A percentile compares a stretch with the other conserved stretches of the same genome.
phyloP scores from a whole-genome alignment of 2,888 invertebrate genomes.

The Lasiommata megera region DNA sequence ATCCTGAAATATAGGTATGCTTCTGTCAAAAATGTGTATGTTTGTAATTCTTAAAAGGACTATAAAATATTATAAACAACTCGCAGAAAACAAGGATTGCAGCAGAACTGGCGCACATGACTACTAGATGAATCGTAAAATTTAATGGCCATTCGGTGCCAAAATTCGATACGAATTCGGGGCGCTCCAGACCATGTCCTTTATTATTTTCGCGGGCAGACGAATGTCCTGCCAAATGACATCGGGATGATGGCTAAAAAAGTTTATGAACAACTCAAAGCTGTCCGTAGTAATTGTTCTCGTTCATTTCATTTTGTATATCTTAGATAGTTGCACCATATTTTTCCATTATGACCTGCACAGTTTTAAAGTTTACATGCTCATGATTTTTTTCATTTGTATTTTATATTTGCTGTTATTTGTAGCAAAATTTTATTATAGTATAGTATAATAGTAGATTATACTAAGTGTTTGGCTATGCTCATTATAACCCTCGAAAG shows the following conservation, averaged over 20 bases:
- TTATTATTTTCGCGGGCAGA: conserved; percentile 15
- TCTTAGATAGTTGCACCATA: not conserved
- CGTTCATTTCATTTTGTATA: not conserved
- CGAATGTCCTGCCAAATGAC: conserved; percentile 12
- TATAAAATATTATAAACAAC: not conserved
- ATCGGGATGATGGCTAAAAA: conserved; percentile 3
- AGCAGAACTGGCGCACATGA: not conserved
- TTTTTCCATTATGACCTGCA: conserved; percentile 4
- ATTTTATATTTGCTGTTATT: not conserved
- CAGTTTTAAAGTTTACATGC: not conserved
- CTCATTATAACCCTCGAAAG: not conserved
- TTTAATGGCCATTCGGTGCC: conserved; percentile 20
- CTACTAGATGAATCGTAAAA: conserved; percentile 16
- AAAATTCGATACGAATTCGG: conserved; percentile 13
- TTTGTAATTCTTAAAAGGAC: not conserved
- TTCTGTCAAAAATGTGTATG: not conserved
- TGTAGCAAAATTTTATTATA: not conserved
- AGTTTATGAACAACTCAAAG: not conserved
- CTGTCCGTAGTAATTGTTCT: too few species aligned
- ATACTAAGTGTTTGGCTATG: not conserved
- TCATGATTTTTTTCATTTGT: not conserved
- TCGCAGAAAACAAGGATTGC: not conserved
- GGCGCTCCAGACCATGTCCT: conserved; percentile 12
- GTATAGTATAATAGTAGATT: not conserved
- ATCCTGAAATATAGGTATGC: too few species aligned